Evolutionary conservation across 2,888 invertebrate genomes (phyloP).

Genomic region (Pyralis farinalis): DNA sequence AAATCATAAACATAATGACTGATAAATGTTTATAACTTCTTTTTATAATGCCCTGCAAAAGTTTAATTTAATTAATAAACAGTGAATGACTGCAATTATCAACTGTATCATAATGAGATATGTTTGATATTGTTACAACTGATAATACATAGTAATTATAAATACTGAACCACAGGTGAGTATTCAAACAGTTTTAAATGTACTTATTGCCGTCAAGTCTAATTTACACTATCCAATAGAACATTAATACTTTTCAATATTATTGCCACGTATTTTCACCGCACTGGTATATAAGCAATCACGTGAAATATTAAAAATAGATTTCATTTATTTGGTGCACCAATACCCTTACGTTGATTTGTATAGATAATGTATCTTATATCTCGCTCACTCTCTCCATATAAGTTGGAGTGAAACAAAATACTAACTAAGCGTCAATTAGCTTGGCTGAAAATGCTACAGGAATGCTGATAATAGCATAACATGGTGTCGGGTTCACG

Average conservation of each 20-base stretch:
- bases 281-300: slow-evolving; percentile 54
- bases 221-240: slow-evolving; percentile 12
- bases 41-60: too few species aligned
- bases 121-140: too few species aligned
- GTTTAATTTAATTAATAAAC: too few species aligned
- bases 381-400: slow-evolving; percentile 1
- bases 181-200: not conserved
- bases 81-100: too few species aligned
- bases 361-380: slow-evolving; percentile 8
- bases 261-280: slow-evolving; percentile 52
- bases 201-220: slow-evolving; percentile 14
- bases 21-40: too few species aligned
- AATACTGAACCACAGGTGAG: too few species aligned
- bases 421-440: slow-evolving; percentile 22
- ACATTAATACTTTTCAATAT: slow-evolving; percentile 49
- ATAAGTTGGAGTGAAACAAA: not conserved
- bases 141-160: too few species aligned
- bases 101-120: too few species aligned
- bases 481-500: slow-evolving; percentile 31
- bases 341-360: slow-evolving; percentile 34
- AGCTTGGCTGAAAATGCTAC: slow-evolving; percentile 47
- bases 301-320: slow-evolving; percentile 69
- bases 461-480: slow-evolving; percentile 50
- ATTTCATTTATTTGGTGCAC: slow-evolving; percentile 55
- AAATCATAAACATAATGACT: too few species aligned